Evolutionary conservation across 2,113 vertebrate genomes (phyloP), one percentile per base, ranked within the genome.

Genomic region (Picathartes gymnocephalus): DNA sequence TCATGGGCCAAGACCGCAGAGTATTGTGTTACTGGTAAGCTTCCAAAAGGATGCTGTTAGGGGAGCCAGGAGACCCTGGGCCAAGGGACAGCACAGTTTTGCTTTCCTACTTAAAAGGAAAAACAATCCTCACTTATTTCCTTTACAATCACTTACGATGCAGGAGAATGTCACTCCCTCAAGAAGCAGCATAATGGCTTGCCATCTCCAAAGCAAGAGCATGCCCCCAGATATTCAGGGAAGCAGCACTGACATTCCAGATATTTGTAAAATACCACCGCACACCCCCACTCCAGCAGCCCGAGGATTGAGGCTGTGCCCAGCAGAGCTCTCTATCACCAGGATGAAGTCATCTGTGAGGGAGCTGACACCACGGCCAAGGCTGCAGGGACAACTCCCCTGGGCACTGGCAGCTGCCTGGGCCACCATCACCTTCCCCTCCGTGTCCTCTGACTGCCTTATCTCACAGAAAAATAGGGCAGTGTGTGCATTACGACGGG

Each of bases 311-410:
- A 86, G 91, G 80, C 92, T 0, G 0, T 94, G 92, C 58, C 85
- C 84, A 58, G 72, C 2, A 9, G 94, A 93, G 83, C 95, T 95
- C 87, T 95, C 90, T 60, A 45, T 95, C 94, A 64, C 79, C 65
- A 48, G 90, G 94, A 96, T 96, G 95, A 97, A 97, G 87, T 97
- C 85, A 92, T 97, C 92, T 92, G 79, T 66, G 68, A 90, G 92
- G 81, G 76, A 93, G 92, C 74, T 93, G 94, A 94, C 95, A 95
- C 92, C 72, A 61, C 6, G 27, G 93, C 76, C 1, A 1, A 84
- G 74, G 81, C 90, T 85, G 35, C 2, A 6, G 73, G 71, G 62
- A 89, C 87, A 95, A 25, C 86, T 96, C 94, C 93, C 95, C 51
- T 72, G 93, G 90, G 96, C 25, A 0, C 68, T 76, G 54, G 30